Evolutionary conservation across 2,888 invertebrate species (phyloP), one percentile per base, ranked within the genome.

Genomic region (Patella ulyssiponensis): DNA sequence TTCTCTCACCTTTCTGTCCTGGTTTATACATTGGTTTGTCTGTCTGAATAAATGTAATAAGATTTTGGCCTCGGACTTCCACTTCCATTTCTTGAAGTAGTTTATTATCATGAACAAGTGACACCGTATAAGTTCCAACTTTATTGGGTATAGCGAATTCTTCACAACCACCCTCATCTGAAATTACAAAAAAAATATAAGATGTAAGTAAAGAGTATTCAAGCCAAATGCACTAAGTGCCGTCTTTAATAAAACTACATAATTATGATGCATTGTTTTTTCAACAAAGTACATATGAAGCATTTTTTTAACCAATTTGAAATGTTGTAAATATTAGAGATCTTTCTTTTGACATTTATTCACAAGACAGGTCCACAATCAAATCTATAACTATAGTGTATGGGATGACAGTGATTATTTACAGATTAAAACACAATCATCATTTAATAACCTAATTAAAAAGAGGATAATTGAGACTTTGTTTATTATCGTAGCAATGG

Each of bases 21-120:
- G 89, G 88, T 73, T 87, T 88, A 75, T 89, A 89, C 44, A 87
- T 80, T 15, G 89, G 89, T 79, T 88, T 88, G 81, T 88, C 88
- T 12, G 88, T 88, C 82, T 89, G 88, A 73, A 87, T 81, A 17
- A 89, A 80, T 3, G 87, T 88, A 56, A 88, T 84, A 7, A 82
- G 71, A 56, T 82, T 81, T 12, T 80, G 73, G n/a, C 77, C 77
- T 20, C 76, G 71, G 15, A 85, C 81, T 20, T 77, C 77, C 15
- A 86, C 79, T 69, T 82, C 74, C 7, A 75, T 71, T 17, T 69
- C 64, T 23, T 64, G 64, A 20, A 64, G 64, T 64, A 20, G n/a
- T 3, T 23, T 2, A n/a, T 64, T 12, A 64, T n/a, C 23, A 20
- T 64, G 20, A n/a, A 64, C 33, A 64, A 80, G 69, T 27, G 69